Base-by-base conservation (phyloP, 2,113 vertebrate species). In the Copsychus sechellarum region DNA sequence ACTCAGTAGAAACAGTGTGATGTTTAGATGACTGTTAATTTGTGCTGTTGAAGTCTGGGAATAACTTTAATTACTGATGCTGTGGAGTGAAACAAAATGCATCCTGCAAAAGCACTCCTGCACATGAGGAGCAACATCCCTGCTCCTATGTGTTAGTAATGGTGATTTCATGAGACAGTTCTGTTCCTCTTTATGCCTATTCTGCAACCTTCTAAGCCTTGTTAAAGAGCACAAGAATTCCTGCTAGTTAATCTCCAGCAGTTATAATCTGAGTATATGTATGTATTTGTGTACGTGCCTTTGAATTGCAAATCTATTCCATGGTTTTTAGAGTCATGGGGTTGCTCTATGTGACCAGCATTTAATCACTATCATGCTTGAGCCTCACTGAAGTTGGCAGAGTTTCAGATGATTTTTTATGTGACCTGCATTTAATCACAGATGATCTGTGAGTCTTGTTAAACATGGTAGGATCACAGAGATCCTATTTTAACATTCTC, bases 361-460 rank as follows among this genome's bases (percentile, higher is more conserved):
- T 95, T 89, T 85, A 93, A 88, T 76, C 61, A 82, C 13, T 67
- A 6, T 77, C 50, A 34, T 50, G 58, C 54, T n/a, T 88, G 81
- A 76, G 26, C 38, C 42, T 85, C 50, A 34, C 25, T 65, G 62
- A 82, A 86, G 54, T 53, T 96, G 85, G 66, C 81, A 96, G 66
- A 12, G 0, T 73, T 85, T 80, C 71, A 76, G 71, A 54, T 90
- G 91, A 64, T 80, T 56, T 29, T 94, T 88, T 88, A 73, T 66
- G 91, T 93, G 89, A 84, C 81, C 84, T 83, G 86, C 72, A 86
- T 96, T 86, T 95, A 91, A 87, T 91, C 60, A 74, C 60, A 79
- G 81, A 74, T 84, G 42, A 89, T 87, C 73, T 9, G 1, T 74
- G 81, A 87, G 29, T 71, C 84, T 71, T 81, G 43, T 71, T 93